phyloP scores from a whole-genome alignment of 2,113 vertebrate genomes.

The Tragelaphus imberbis region DNA sequence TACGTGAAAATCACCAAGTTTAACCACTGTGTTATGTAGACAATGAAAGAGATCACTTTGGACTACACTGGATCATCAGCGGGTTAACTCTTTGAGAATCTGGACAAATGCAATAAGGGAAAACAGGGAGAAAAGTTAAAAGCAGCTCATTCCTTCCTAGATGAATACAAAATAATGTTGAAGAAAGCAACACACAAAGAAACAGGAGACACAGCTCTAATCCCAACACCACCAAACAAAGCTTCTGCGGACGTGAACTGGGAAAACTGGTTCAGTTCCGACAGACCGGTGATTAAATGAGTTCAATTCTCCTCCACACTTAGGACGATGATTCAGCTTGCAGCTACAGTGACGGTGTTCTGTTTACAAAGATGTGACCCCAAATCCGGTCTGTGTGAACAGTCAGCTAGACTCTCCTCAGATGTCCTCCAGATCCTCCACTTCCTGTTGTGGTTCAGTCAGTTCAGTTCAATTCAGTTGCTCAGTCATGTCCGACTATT shows the following conservation, averaged over 20 bases:
- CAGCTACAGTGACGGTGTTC: neutral
- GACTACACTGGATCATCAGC: neutral
- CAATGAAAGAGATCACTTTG: neutral
- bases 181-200: neutral
- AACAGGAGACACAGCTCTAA: neutral
- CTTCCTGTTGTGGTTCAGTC: neutral
- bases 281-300: neutral
- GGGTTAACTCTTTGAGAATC: neutral
- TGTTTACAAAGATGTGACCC: neutral
- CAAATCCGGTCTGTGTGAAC: neutral
- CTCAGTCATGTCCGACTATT: neutral
- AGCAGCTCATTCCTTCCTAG: neutral
- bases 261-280: neutral
- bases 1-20: neutral
- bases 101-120: neutral
- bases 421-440: neutral
- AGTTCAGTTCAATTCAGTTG: neutral
- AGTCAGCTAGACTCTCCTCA: neutral
- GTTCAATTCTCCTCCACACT: neutral
- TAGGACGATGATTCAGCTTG: neutral
- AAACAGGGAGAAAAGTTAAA: neutral
- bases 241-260: neutral
- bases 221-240: neutral
- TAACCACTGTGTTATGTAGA: neutral
- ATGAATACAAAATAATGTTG: neutral